Evolutionary conservation across 2,797 vertebrate species (phyloP), one percentile per base, ranked within the genome.

Genomic region (Heteromormyrus szaboi): DNA sequence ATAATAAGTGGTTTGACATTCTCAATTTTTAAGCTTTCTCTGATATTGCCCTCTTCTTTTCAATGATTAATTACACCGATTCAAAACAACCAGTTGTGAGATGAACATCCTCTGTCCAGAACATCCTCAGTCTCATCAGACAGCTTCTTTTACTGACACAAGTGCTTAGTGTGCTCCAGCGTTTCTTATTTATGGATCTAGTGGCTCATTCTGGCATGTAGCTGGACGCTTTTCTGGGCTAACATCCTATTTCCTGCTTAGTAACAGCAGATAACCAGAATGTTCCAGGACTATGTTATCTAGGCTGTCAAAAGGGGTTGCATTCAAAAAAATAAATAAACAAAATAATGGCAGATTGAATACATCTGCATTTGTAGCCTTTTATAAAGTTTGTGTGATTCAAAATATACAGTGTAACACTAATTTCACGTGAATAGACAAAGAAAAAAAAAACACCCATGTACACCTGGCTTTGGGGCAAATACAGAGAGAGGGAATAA

Each of bases 401-500:
- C 22, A 22, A 14, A 8, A 85, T 29, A 50, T 17, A 3, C n/a
- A 84, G 8, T 22, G 1, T 22, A 29, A 29, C 25, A 50, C 53
- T 14, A 37, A 51, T 86, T 56, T 59, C 33, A 7, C 19, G 17
- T 19, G 41, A 44, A 86, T n/a, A 54, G 19, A 85, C n/a, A 51
- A 59, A n/a, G 46, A 59, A 41, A 44, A 86, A 54, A 56, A 41
- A 19, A 2, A 37, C 2, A n/a, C 17, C 33, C 37, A 44, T 79
- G 76, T 46, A 19, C 76, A 81, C 33, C 85, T 59, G 85, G 85
- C 50, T 86, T 56, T 7, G 14, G 37, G 76, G 41, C 17, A 46
- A n/a, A 81, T 81, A 56, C 25, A 59, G 85, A 59, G 85, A 89
- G 41, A 59, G 46, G 91, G 92, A 93, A 94, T 93, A 93, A 92